Evolutionary conservation across 2,888 invertebrate species (phyloP).

Genomic region (Nemotelus pantherinus): DNA sequence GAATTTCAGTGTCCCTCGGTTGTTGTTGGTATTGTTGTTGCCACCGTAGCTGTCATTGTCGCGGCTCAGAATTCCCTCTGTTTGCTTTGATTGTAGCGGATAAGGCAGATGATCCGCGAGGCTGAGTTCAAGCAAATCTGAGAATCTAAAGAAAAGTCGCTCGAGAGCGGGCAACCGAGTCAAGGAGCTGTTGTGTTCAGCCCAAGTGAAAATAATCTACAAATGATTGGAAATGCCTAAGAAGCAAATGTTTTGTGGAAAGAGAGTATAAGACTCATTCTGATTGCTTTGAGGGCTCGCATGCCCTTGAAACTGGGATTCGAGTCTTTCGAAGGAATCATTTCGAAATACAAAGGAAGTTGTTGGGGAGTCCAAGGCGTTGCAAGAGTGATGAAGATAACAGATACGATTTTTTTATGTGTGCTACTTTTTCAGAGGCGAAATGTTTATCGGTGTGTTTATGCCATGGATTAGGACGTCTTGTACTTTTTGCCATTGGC

Average conservation of each 20-base stretch:
- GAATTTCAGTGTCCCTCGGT: background rate
- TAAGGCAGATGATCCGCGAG: conserved; percentile 18
- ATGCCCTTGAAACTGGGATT: too few relatives aligned
- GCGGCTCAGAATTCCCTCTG: background rate
- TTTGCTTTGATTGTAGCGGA: conserved; percentile 29
- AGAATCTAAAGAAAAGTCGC: background rate
- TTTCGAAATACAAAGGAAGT: too few relatives aligned
- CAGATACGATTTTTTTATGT: conserved; percentile 7
- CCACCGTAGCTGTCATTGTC: background rate
- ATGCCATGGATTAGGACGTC: conserved; percentile 41
- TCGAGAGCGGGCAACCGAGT: conserved; percentile 13
- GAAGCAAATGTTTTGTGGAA: background rate
- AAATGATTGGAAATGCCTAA: conserved; percentile 48
- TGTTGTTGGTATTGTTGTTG: background rate
- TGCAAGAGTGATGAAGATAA: too few relatives aligned
- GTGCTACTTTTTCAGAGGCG: conserved; percentile 29
- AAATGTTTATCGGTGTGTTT: conserved; percentile 45
- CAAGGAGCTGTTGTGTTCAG: background rate
- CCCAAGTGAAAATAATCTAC: conserved; percentile 48
- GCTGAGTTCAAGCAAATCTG: too few relatives aligned
- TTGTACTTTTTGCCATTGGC: conserved; percentile 40
- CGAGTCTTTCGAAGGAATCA: too few relatives aligned
- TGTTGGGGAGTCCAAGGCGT: too few relatives aligned
- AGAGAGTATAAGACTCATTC: background rate
- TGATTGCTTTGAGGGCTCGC: too few relatives aligned